These are phyloP conservation scores for Molanna angustata DNA, from an alignment of 2,888 invertebrate species.

Conservation along the genomic window DNA sequence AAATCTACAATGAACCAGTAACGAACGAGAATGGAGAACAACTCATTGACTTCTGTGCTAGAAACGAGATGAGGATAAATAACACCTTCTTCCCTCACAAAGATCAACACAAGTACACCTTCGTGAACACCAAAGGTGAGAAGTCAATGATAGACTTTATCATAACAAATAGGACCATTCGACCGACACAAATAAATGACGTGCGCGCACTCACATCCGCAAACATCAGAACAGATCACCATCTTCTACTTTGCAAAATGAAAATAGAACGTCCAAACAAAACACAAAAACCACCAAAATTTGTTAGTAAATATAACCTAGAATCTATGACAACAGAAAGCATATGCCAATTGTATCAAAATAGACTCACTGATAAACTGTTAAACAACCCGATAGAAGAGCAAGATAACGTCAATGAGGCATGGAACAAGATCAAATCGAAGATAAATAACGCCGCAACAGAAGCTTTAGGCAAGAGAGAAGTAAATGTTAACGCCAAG, in stretches of 20 bases:
- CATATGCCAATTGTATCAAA: neutral
- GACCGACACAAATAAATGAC: neutral
- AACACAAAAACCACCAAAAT: neutral
- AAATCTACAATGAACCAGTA: neutral
- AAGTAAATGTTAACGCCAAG: neutral
- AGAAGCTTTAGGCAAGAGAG: neutral
- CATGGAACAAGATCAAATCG: neutral
- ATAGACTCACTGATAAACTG: neutral
- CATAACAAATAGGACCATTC: neutral
- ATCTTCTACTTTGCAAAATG: neutral
- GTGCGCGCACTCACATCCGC: neutral
- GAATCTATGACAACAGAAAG: neutral
- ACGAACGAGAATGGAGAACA: neutral
- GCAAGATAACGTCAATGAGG: neutral
- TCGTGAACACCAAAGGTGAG: neutral
- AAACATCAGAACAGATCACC: neutral
- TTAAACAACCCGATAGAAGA: neutral
- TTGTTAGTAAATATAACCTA: neutral
- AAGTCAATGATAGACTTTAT: neutral
- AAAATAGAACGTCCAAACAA: neutral
- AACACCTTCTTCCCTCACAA: constrained; percentile 1
- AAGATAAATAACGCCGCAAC: neutral
- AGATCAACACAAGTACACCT: neutral
- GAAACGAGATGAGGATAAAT: neutral
- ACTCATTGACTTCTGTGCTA: neutral